phyloP scores from a whole-genome alignment of 2,797 vertebrate species.

The Crypturellus tataupa region DNA sequence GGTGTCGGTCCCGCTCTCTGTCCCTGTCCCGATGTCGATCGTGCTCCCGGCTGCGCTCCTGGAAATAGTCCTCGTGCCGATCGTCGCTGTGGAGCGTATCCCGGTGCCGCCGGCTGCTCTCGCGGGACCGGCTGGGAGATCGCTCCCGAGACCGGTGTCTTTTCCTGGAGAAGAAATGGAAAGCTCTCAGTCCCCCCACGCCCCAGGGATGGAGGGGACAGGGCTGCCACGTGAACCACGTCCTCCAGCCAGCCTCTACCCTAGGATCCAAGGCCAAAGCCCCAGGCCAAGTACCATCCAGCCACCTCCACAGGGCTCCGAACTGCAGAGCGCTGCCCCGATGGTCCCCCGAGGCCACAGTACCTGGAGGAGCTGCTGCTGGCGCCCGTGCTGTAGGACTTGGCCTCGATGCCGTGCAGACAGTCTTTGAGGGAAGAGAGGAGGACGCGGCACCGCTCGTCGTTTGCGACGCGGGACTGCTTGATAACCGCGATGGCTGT shows the following conservation, averaged over 20 bases:
- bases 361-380: slow-evolving; percentile 83
- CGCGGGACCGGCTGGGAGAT: slow-evolving; percentile 84
- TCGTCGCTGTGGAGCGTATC: slow-evolving; percentile 86
- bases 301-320: accelerated
- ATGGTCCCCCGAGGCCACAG: background rate
- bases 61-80: slow-evolving; percentile 86
- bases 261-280: background rate
- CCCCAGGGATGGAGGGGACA: background rate
- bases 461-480: slow-evolving; percentile 91
- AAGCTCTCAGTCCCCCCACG: background rate
- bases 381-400: slow-evolving; percentile 86
- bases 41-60: slow-evolving; percentile 83
- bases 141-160: slow-evolving; percentile 87
- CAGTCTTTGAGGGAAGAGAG: slow-evolving; percentile 95
- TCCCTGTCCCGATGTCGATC: slow-evolving; percentile 83
- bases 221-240: background rate
- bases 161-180: slow-evolving; percentile 77
- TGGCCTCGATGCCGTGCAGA: slow-evolving; percentile 89
- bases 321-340: too few species aligned
- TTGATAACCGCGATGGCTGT: slow-evolving; percentile 96
- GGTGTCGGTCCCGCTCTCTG: slow-evolving; percentile 87
- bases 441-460: slow-evolving; percentile 92
- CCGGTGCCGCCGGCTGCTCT: slow-evolving; percentile 87
- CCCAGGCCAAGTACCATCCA: accelerated
- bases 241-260: background rate